These are phyloP conservation scores for Heliconius eleuchia DNA, from an alignment of 1,140 invertebrate species.

Conservation along the genomic window DNA sequence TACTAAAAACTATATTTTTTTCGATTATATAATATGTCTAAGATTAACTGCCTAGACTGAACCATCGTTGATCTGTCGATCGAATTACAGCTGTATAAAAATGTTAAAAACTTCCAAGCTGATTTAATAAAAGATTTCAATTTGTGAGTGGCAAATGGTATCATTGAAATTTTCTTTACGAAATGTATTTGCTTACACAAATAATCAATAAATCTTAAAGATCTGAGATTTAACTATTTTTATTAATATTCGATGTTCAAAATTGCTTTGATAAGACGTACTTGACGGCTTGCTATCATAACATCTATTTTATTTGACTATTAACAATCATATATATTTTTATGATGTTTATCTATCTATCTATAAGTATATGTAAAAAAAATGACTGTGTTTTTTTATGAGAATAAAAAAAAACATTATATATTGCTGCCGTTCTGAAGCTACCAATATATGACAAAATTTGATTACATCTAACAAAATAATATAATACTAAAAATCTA, in stretches of 20 bases:
- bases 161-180: background rate
- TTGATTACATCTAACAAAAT: too few species aligned
- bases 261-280: background rate
- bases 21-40: too few species aligned
- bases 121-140: background rate
- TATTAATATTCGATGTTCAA: background rate
- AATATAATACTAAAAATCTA: too few species aligned
- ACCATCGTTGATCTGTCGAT: too few species aligned
- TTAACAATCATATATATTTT: background rate
- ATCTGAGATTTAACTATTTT: background rate
- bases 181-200: background rate
- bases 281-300: background rate
- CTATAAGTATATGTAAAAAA: too few species aligned
- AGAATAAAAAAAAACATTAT: too few species aligned
- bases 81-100: too few species aligned
- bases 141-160: background rate
- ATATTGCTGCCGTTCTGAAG: too few species aligned
- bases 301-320: background rate
- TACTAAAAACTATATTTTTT: too few species aligned
- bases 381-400: background rate
- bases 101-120: background rate
- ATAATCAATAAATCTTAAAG: background rate
- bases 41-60: too few species aligned
- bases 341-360: background rate
- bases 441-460: too few species aligned